Base-by-base conservation (phyloP, 2,797 vertebrate genomes). In the Iguana delicatissima region DNA sequence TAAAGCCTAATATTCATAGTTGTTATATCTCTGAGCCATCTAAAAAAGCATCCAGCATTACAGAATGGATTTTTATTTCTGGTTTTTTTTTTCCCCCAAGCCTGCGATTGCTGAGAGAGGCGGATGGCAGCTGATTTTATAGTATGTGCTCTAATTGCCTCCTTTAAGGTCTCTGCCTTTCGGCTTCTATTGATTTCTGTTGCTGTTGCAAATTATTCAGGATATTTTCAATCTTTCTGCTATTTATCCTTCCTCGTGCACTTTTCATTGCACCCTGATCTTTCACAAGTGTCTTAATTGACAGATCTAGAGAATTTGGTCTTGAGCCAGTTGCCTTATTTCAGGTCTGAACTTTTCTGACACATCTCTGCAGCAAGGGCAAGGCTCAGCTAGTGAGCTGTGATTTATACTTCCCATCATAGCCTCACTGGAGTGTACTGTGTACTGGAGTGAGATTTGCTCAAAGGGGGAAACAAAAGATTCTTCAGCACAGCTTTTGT, bases 281-380 rank as follows among this genome's bases (percentile, higher is more conserved):
- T 1, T 57, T 74, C 84, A 22, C 6, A 85, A 64, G 16, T 6
- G 76, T 86, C 59, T 80, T n/a, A 0, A 1, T 6, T 73, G 6
- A 50, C 1, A 67, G 0, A 80, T 86, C 6, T 29, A 85, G 42
- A 13, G 1, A 20, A 77, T 35, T n/a, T 88, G 5, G 79, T 57
- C 77, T 91, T 82, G n/a, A 90, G 20, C 42, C 42, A 85, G 9
- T 89, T 86, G 29, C 3, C 29, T 84, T 59, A 76, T 67, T 83
- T 90, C 73, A 50, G 14, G 10, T 85, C 92, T 80, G 74, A 85
- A 91, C 90, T 89, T 91, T 93, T 52, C 55, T 92, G 38, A 76
- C 85, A 81, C 14, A 89, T 38, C 18, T 84, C 26, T 22, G 3
- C 57, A 46, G 88, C 86, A 76, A 89, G 84, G 42, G 62, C 55